phyloP scores from a whole-genome alignment of 1,140 invertebrate species.

The Cecropterus lyciades region DNA sequence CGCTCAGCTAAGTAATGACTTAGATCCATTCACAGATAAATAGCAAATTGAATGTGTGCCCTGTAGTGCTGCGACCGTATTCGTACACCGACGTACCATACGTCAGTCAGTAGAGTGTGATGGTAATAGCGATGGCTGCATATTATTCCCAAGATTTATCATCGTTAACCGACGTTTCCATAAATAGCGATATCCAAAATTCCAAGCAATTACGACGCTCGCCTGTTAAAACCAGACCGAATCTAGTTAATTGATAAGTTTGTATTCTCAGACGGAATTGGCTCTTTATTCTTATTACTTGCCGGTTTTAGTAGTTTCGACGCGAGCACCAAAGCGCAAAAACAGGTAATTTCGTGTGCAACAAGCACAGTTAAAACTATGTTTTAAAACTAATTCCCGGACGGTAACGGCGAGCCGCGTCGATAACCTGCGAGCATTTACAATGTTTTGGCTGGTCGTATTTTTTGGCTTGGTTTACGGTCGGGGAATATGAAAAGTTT shows the following conservation, averaged over 20 bases:
- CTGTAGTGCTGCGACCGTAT: constrained; percentile 44
- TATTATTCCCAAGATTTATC: constrained; percentile 30
- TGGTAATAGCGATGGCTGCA: constrained; percentile 12
- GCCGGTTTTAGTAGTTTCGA: constrained; percentile 38
- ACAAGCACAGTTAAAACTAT: constrained; percentile 75
- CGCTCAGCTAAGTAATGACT: constrained; percentile 83
- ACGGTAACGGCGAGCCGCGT: constrained; percentile 57
- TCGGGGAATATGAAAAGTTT: constrained; percentile 83
- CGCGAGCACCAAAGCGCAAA: constrained; percentile 53
- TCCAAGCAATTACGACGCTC: constrained; percentile 6
- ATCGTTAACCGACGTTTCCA: constrained; percentile 32
- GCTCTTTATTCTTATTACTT: constrained; percentile 57
- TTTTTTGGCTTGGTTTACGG: constrained; percentile 81
- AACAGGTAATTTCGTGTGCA: constrained; percentile 68
- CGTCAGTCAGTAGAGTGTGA: constrained; percentile 37
- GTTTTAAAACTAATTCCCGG: constrained; percentile 78
- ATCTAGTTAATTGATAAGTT: constrained; percentile 47
- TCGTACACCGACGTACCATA: constrained; percentile 2
- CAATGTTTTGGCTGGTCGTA: constrained; percentile 83
- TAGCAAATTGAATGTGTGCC: constrained; percentile 83
- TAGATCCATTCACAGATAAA: constrained; percentile 84
- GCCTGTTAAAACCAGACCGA: constrained; percentile 7
- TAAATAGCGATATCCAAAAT: constrained; percentile 34
- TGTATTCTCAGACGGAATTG: constrained; percentile 51
- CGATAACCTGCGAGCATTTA: constrained; percentile 78